These are phyloP conservation scores for Calephelis perditalis DNA, from an alignment of 2,888 invertebrate genomes.

Conservation along the genomic window DNA sequence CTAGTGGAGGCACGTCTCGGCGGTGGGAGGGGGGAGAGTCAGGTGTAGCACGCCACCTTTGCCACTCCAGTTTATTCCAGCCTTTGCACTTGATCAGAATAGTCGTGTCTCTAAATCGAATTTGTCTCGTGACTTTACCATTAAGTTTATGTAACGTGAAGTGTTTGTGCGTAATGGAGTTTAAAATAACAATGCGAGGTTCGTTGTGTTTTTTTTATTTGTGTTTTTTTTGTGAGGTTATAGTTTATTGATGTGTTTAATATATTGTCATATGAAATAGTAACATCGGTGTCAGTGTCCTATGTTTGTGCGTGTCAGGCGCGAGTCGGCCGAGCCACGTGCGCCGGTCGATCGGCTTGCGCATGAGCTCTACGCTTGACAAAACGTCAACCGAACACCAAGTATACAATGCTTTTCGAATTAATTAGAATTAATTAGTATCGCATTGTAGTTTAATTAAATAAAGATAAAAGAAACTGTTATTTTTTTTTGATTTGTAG, in stretches of 20 bases:
- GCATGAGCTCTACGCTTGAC: slow-evolving; percentile 47
- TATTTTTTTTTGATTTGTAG: too few relatives aligned
- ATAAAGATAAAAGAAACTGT: background rate
- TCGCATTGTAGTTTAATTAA: slow-evolving; percentile 16
- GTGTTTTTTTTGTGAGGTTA: slow-evolving; percentile 19
- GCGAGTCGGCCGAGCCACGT: slow-evolving; percentile 45
- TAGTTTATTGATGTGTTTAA: slow-evolving; percentile 17
- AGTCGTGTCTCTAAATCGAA: slow-evolving; percentile 25
- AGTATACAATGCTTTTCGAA: slow-evolving; percentile 22
- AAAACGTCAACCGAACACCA: slow-evolving; percentile 42
- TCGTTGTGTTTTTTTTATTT: slow-evolving; percentile 16
- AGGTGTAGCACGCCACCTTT: slow-evolving; percentile 56
- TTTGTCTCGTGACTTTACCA: background rate
- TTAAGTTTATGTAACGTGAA: background rate
- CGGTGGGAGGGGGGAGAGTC: slow-evolving; percentile 48
- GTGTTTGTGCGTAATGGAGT: slow-evolving; percentile 11
- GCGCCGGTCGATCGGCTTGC: slow-evolving; percentile 63
- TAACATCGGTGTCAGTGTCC: slow-evolving; percentile 31
- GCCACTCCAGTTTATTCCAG: slow-evolving; percentile 47
- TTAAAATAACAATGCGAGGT: background rate
- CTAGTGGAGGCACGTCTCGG: slow-evolving; percentile 34
- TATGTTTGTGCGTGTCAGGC: slow-evolving; percentile 36
- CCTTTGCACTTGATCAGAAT: slow-evolving; percentile 33
- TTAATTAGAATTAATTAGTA: slow-evolving; percentile 23
- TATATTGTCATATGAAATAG: background rate